Base-by-base conservation (phyloP, 2,113 vertebrate genomes). In the Kryptolebias marmoratus region DNA sequence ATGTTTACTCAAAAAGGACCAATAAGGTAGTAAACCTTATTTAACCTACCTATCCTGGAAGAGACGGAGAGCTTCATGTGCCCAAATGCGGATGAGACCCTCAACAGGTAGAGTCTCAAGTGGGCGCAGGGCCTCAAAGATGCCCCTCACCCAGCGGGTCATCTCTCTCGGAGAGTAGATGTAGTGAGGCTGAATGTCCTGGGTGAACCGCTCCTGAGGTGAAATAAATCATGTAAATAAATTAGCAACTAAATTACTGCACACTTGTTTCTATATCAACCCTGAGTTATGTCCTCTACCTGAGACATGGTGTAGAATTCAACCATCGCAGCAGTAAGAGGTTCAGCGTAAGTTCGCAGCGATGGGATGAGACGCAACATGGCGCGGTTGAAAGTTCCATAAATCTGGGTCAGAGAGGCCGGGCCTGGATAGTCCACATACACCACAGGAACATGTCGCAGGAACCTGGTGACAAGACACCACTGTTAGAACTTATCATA, bases 291-390 rank as follows among this genome's bases (percentile, higher is more conserved):
- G 0, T 54, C 4, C 6, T 11, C 75, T 89, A 98, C 98, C 96
- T 99, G 98, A 62, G 98, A 99, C 97, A 99, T 99, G 36, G 96
- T 98, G 89, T 99, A 99, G 91, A 99, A 99, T 83, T 99, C 98
- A 31, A 99, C 98, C 98, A 99, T 99, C 66, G 98, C 98, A 4
- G 97, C 96, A 0, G 98, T 99, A 44, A 99, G 96, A 0, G 98
- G 97, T 48, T 99, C 98, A 0, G 98, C 97, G 0, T 97, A 99
- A 0, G 98, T 98, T 52, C 97, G 95, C 15, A 99, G 94, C 0
- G 97, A 96, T 0, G 98, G 98, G 79, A 99, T 97, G 71, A 99
- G 95, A 28, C 98, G 92, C 61, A 99, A 93, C 97, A 99, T 99
- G 74, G 98, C 98, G 4, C 97, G 95, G 84, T 99, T 99, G 87